phyloP scores from a whole-genome alignment of 2,888 invertebrate species.

The Drosophila nr. perissopoda region DNA sequence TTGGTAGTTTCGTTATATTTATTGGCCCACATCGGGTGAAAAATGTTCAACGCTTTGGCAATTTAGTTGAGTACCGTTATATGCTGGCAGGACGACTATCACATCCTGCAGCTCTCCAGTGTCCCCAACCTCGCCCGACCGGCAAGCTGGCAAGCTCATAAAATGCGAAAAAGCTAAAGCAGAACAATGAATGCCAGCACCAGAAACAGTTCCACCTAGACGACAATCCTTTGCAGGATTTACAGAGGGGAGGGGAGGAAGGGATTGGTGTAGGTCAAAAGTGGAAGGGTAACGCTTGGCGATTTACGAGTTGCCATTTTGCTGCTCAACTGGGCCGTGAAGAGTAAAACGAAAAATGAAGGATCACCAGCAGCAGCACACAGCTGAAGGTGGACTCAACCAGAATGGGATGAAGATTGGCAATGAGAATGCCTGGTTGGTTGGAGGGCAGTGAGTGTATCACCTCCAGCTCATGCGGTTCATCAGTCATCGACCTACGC shows the following conservation, averaged over 20 bases:
- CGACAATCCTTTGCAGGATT: conserved; percentile 39
- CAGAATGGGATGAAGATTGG: neutral
- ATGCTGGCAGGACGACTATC: conserved; percentile 61
- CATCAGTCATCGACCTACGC: conserved; percentile 37
- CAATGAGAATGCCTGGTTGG: neutral
- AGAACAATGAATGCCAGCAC: conserved; percentile 69
- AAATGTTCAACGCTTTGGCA: conserved; percentile 83
- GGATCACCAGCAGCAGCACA: conserved; percentile 38
- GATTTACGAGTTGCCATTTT: conserved; percentile 78
- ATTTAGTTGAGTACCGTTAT: conserved; percentile 80
- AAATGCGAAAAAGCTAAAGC: conserved; percentile 72
- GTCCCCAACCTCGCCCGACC: neutral
- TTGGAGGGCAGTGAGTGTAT: neutral
- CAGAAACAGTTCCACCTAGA: conserved; percentile 48
- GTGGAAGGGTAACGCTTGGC: conserved; percentile 25
- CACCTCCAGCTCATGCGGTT: conserved; percentile 3
- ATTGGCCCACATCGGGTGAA: conserved; percentile 84
- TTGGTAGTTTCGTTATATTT: conserved; percentile 83
- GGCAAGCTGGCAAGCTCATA: conserved; percentile 58
- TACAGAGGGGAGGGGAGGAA: neutral
- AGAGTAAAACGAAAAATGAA: conserved; percentile 58
- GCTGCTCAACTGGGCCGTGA: conserved; percentile 77
- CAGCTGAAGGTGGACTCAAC: neutral
- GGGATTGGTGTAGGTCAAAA: neutral
- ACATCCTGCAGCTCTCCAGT: neutral